These are phyloP conservation scores for Sciaenops ocellatus DNA, from an alignment of 2,797 vertebrate species.

Conservation along the genomic window DNA sequence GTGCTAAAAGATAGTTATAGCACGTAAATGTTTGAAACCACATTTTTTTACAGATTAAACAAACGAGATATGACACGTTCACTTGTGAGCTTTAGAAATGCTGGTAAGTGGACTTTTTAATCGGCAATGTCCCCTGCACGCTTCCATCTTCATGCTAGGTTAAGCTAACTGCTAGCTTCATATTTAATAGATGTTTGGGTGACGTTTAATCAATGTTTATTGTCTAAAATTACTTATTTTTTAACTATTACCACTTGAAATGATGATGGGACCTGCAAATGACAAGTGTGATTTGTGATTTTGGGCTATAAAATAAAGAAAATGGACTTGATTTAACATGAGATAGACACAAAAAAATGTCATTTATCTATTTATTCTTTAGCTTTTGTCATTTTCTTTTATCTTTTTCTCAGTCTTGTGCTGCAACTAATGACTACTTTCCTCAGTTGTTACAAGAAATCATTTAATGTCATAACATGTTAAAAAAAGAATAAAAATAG, in stretches of 20 bases:
- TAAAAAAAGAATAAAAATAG: background rate
- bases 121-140: no score
- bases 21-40: background rate
- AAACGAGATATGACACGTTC: background rate
- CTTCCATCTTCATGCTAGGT: background rate
- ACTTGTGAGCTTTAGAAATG: background rate
- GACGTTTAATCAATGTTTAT: no score
- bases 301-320: no score
- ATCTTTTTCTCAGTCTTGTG: background rate
- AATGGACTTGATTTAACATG: no score
- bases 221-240: no score
- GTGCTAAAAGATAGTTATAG: background rate
- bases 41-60: background rate
- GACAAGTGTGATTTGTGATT: no score
- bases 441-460: background rate
- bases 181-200: no score
- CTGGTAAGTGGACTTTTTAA: background rate
- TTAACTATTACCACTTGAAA: no score
- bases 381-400: background rate
- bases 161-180: constrained; percentile 1
- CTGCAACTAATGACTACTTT: background rate
- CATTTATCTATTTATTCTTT: background rate
- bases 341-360: background rate
- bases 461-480: background rate
- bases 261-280: no score